phyloP scores from a whole-genome alignment of 2,113 vertebrate genomes.

The Daphoenositta chrysoptera region DNA sequence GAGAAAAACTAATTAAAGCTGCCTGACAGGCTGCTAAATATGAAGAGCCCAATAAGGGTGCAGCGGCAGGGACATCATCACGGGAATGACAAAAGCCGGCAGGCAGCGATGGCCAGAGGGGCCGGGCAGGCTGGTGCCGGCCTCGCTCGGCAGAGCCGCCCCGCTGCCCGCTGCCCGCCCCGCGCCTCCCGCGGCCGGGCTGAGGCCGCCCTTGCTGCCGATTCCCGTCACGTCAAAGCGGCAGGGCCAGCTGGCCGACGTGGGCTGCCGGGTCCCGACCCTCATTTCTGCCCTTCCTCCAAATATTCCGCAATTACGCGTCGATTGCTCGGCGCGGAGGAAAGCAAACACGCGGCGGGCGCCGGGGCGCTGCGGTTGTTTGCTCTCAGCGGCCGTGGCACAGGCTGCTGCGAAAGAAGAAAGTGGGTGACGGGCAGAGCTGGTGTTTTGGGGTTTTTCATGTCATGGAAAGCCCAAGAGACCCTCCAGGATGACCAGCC shows the following conservation, averaged over 20 bases:
- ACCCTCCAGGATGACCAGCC: background rate
- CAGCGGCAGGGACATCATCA: background rate
- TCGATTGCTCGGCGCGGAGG: background rate
- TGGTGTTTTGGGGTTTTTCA: background rate
- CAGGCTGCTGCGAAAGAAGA: background rate
- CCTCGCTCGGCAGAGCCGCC: background rate
- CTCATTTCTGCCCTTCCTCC: slow-evolving; percentile 34
- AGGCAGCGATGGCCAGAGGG: background rate
- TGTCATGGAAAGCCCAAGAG: background rate
- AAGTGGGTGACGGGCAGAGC: background rate
- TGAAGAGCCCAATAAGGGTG: background rate
- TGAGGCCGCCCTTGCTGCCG: background rate
- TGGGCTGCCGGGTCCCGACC: slow-evolving; percentile 2
- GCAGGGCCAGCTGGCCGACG: background rate
- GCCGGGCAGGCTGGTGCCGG: background rate
- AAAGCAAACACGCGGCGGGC: background rate
- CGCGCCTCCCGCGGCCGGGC: background rate
- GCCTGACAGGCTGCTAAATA: slow-evolving; percentile 32
- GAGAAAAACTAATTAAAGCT: slow-evolving; percentile 39
- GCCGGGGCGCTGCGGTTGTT: background rate
- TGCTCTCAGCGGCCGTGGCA: background rate
- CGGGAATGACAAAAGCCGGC: background rate
- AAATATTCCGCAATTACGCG: background rate
- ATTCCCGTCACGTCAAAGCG: background rate
- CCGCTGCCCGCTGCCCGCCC: background rate